Base-by-base conservation (phyloP, 2,797 vertebrate species). In the Catostomus latipinnis region DNA sequence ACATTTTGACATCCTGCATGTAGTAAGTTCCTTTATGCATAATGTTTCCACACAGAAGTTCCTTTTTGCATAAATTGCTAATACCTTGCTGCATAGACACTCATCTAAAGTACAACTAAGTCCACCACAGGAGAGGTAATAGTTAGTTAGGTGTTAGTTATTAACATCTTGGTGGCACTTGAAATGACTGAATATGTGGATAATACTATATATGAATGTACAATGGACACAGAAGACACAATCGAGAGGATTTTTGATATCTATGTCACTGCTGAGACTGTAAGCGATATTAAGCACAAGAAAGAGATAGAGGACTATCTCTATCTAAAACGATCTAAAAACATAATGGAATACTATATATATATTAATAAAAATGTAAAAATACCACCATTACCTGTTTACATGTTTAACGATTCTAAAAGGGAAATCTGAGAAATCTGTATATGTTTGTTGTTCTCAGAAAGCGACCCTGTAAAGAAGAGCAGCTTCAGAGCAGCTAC, bases 211-310 rank as follows among this genome's bases (percentile, higher is more conserved):
- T 34, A 63, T 61, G 8, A 46, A 45, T 9, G 13, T 34, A 71
- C 6, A 0, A 63, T 62, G 34, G 77, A 72, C 18, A 34, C 11
- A n/a, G 58, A 18, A 48, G 77, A 79, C 6, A 65, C 8, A 71
- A 46, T 48, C 56, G 69, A 79, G 13, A 72, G 53, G 43, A 34
- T 13, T 6, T 50, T 72, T 46, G 77, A 79, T 50, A 57, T 79
- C 60, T 79, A 79, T 46, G 46, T 71, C 43, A 79, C 1, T 16
- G 69, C 69, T 0, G 77, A 72, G 58, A 52, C 58, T 62, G 77
- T 79, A 4, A 57, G 61, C 50, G 50, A 72, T 5, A 63, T 57
- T 5, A 79, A 79, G 56, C 69, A 71, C 13, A 53, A 14, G 6
- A 70, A 79, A 16, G 5, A 53, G 0, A 22, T 22, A 22, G 22